Evolutionary conservation across 2,113 vertebrate species (phyloP).

Genomic region (Ammodytes marinus): DNA sequence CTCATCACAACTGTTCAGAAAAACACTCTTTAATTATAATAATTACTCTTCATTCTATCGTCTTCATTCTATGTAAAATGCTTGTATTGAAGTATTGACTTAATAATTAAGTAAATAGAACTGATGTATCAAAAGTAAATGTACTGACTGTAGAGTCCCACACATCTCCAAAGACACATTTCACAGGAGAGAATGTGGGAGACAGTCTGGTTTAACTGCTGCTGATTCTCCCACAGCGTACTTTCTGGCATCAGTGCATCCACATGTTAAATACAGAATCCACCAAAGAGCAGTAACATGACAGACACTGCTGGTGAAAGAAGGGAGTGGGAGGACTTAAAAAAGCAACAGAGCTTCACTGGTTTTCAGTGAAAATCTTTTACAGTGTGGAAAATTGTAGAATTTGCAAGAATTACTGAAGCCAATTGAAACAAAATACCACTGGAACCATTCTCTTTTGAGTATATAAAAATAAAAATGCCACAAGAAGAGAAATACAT

Average conservation of each 20-base stretch:
- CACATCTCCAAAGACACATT: not conserved
- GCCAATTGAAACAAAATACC: slow-evolving; percentile 5
- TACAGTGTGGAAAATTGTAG: slow-evolving; percentile 33
- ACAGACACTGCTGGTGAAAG: slow-evolving; percentile 36
- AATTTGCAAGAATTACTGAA: slow-evolving; percentile 43
- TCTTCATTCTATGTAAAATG: not conserved
- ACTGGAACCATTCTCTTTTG: not conserved
- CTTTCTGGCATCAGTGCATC: slow-evolving; percentile 11
- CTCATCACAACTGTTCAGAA: not conserved
- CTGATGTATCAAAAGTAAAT: not conserved
- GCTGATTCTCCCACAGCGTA: slow-evolving; percentile 6
- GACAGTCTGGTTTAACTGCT: slow-evolving; percentile 6
- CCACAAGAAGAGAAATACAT: not conserved
- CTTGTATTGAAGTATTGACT: not conserved
- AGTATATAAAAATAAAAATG: slow-evolving; percentile 15
- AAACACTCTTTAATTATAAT: not conserved
- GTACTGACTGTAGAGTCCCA: too few relatives aligned
- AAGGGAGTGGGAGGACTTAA: slow-evolving; percentile 46
- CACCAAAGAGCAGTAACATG: slow-evolving; percentile 22
- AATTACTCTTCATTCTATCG: not conserved
- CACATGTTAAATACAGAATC: slow-evolving; percentile 29
- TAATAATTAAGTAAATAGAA: not conserved
- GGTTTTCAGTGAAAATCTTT: slow-evolving; percentile 36
- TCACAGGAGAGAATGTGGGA: slow-evolving; percentile 30
- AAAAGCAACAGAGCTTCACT: slow-evolving; percentile 7